Base-by-base conservation (phyloP, 2,888 invertebrate genomes). In the Aleiodes leptofemur region DNA sequence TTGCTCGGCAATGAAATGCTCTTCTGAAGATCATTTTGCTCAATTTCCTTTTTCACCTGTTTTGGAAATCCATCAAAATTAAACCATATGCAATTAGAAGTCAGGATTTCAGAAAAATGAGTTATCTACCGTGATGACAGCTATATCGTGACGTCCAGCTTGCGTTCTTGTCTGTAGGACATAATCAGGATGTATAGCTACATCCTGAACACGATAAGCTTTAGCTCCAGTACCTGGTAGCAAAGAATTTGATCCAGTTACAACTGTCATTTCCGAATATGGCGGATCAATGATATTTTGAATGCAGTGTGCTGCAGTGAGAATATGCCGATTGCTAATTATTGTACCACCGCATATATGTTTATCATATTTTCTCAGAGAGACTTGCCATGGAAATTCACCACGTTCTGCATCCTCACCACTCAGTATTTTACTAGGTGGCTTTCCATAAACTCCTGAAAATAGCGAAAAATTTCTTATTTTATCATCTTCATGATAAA, bases 381-480 rank as follows among this genome's bases (percentile, higher is more conserved):
- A 82, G 16, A 79, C 81, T 73, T 82, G 81, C 57, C 81, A 81
- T 23, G 85, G 82, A 51, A 82, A 82, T 74, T 82, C 82, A 9
- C 81, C 82, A 3, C 31, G 38, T 0, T 9, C n/a, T 4, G 82
- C 82, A 31, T 68, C 64, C 3, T 6, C 6, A 0, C 84, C 84
- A 13, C 83, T 83, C 0, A 85, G 80, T 14, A 83, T 74, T 61
- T 69, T 69, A 6, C 74, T 72, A 9, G 79, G 76, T 56, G 73
- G 74, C 7, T 79, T 79, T 38, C 78, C 78, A 38, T 76, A 43
- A 53, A 73, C 61, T 53, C 68, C 75, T 79, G 51, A 72, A 38
- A 8, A 56, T 64, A 23, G n/a, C 14, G 14, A 11, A 48, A 57
- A 7, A 50, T 34, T 34, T 6, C 8, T 53, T 53, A 14, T 53